Conservation (phyloP, 2,888 invertebrate genomes). For the Pyrgus malvae region DNA sequence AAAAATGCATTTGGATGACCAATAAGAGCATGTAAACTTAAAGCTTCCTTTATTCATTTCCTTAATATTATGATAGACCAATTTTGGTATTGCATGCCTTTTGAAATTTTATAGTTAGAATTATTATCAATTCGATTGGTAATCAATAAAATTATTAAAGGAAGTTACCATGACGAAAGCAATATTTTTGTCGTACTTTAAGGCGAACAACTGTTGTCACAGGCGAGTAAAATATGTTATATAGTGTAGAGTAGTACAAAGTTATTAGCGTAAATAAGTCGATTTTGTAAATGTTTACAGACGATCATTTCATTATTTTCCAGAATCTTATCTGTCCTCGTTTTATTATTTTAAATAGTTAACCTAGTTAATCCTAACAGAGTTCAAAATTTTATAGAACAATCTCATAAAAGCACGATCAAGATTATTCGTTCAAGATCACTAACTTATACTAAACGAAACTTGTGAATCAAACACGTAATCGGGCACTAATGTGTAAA, state of each 20-base stretch:
- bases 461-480: no score
- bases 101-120: constrained; percentile 15
- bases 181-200: constrained; percentile 17
- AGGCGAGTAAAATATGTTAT: constrained; percentile 10
- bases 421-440: no score
- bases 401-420: no score
- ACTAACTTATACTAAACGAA: no score
- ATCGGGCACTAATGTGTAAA: no score
- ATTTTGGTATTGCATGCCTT: constrained; percentile 14
- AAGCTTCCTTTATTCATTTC: neutral
- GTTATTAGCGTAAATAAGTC: neutral
- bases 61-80: constrained; percentile 11
- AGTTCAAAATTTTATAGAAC: no score
- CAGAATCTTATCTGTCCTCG: no score
- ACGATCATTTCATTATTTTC: no score
- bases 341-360: no score
- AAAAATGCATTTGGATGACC: no score
- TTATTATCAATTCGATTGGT: constrained; percentile 5
- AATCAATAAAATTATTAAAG: neutral
- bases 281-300: constrained; percentile 7
- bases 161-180: neutral
- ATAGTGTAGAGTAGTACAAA: neutral
- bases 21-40: neutral
- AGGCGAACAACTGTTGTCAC: neutral
- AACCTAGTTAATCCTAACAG: no score